Base-by-base conservation (phyloP, 1,140 invertebrate genomes). In the Eciton burchellii region DNA sequence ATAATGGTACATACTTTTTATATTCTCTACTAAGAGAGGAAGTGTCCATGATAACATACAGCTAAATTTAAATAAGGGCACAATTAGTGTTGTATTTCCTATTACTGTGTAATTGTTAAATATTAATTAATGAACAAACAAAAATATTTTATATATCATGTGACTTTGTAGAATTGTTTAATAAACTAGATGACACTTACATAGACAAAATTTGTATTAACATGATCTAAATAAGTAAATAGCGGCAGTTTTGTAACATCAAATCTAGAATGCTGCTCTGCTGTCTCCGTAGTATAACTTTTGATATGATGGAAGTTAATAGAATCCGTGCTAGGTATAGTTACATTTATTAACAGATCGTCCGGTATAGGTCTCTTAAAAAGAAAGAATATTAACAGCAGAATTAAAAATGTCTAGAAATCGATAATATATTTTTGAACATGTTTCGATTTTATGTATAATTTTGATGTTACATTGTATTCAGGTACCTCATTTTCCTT, bases 161-260 rank as follows among this genome's bases (percentile, higher is more conserved):
- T n/a, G 35, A 35, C 35, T 35, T 35, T 35, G 2, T 35, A 6
- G 35, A 35, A 35, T 6, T 6, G 35, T 6, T 35, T 12, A 35
- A 56, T 56, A 16, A 54, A 41, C 8, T 0, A 65, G 12, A 76
- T 43, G n/a, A 84, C 52, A 95, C 96, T 95, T 92, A 98, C 97
- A 94, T 98, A 97, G 84, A 98, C 95, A 94, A 98, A 98, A 90
- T 97, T 97, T 0, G 97, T 97, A 81, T 97, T 95, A 12, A 98
- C 93, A 89, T 97, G 95, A 94, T 98, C 97, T 59, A 98, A 94
- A 85, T 97, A 96, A 2, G 97, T 96, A 89, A 95, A 96, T 68
- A 97, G 94, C 24, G 97, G 97, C n/a, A 97, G 91, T 57, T 96
- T 93, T 11, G 93, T 91, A 11, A 97, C 92, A 89, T 96, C 94